Percentiles rank a stretch among this genome's conserved stretches.
phyloP scores from a whole-genome alignment of 2,797 vertebrate species.

The Mionectes olivaceus region DNA sequence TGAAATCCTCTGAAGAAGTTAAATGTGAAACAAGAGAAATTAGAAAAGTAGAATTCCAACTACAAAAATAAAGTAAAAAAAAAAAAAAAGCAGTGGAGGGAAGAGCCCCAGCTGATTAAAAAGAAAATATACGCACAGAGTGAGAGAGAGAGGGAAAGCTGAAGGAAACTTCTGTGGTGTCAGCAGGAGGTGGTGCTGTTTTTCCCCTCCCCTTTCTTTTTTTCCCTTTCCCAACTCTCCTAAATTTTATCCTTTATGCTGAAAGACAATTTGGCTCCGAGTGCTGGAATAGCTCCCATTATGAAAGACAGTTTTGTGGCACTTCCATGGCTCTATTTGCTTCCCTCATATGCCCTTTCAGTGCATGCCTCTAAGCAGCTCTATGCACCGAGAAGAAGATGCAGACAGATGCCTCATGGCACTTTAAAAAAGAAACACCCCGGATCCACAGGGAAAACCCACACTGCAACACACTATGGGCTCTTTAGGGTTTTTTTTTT shows the following conservation, averaged over 20 bases:
- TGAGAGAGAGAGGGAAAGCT: constrained; percentile 13
- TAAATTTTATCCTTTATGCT: constrained; percentile 47
- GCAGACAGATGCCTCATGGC: not conserved
- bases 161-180: constrained; percentile 43
- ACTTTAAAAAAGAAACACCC: not conserved
- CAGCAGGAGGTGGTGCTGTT: constrained; percentile 63
- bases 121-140: constrained; percentile 43
- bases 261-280: constrained; percentile 42
- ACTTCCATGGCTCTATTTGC: not conserved
- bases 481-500: not conserved
- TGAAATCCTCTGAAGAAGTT: constrained; percentile 75
- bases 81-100: not conserved
- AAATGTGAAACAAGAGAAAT: constrained; percentile 58
- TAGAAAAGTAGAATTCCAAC: constrained; percentile 54
- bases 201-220: constrained; percentile 55
- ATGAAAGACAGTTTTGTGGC: constrained; percentile 36
- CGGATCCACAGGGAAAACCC: not conserved
- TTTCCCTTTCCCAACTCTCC: constrained; percentile 35
- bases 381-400: rapidly evolving
- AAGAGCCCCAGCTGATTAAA: constrained; percentile 51
- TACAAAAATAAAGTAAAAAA: constrained; percentile 27
- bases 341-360: constrained; percentile 29
- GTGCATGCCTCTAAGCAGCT: not conserved
- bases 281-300: not conserved
- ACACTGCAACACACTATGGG: not conserved